A percentile compares a stretch with the other conserved stretches of the same genome.
Conservation (phyloP, 2,113 vertebrate species). For the Caranx melampygus region DNA sequence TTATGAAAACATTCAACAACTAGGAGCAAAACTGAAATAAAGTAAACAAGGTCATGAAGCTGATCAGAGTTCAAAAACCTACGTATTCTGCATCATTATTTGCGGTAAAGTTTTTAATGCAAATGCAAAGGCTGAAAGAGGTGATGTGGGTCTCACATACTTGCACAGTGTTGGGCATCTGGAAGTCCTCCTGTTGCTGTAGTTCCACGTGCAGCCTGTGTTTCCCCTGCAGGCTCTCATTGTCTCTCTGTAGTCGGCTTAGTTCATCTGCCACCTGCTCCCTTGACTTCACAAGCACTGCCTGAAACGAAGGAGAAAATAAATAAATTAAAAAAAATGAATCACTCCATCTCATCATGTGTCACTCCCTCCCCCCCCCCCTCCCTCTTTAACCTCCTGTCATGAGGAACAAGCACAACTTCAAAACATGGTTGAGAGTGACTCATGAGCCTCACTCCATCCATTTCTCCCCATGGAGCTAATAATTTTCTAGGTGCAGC, state of each 20-base stretch:
- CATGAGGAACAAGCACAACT: not conserved
- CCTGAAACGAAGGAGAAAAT: conserved; percentile 76
- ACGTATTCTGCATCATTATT: not conserved
- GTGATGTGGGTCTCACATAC: conserved; percentile 72
- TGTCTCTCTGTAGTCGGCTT: conserved; percentile 92
- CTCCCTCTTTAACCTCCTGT: not conserved
- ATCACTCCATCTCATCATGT: not conserved
- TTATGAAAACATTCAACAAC: not conserved
- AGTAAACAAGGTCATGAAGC: not conserved
- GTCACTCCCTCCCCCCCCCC: not conserved
- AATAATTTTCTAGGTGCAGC: not conserved
- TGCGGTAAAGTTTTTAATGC: no score
- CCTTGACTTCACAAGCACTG: conserved; percentile 91
- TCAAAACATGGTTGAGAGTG: conserved; percentile 4
- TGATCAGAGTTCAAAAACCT: not conserved
- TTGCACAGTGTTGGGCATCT: conserved; percentile 87
- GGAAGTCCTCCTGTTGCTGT: conserved; percentile 93
- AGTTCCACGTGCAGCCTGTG: conserved; percentile 89
- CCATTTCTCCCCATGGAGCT: not conserved
- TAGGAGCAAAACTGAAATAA: not conserved
- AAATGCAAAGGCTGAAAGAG: not conserved
- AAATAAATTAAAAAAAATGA: not conserved
- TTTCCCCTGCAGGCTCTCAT: conserved; percentile 97
- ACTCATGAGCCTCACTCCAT: conserved; percentile 15
- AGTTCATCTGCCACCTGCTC: conserved; percentile 96